phyloP scores from a whole-genome alignment of 1,140 invertebrate species.

The Drosophila pectinifera region DNA sequence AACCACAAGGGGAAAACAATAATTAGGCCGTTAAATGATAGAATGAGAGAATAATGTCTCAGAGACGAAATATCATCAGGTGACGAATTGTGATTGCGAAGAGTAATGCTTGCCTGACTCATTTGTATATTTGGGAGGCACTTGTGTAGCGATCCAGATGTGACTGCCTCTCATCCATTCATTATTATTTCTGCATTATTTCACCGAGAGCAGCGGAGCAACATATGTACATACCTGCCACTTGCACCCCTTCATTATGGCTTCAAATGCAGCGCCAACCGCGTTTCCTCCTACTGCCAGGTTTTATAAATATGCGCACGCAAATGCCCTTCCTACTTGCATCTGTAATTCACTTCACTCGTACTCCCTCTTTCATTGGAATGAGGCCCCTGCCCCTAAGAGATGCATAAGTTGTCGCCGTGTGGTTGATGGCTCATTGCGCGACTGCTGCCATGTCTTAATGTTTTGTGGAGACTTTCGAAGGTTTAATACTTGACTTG shows the following conservation, averaged over 20 bases:
- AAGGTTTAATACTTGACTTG: neutral
- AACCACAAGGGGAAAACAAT: neutral
- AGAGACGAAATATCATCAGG: neutral
- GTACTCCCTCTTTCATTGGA: slow-evolving; percentile 1
- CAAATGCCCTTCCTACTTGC: slow-evolving; percentile 29
- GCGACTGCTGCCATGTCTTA: neutral
- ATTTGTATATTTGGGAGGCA: slow-evolving; percentile 6
- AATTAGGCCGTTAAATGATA: slow-evolving; percentile 11
- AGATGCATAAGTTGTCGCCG: neutral
- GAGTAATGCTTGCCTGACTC: slow-evolving; percentile 11
- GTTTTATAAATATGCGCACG: slow-evolving; percentile 42
- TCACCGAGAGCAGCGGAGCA: slow-evolving; percentile 14
- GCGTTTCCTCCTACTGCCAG: slow-evolving; percentile 23
- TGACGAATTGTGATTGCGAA: slow-evolving; percentile 1
- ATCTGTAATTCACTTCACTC: slow-evolving; percentile 25
- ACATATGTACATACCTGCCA: neutral
- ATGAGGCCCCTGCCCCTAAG: neutral
- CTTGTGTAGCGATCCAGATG: slow-evolving; percentile 25
- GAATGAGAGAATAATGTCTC: slow-evolving; percentile 15
- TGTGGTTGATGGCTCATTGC: neutral
- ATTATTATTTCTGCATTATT: slow-evolving; percentile 61
- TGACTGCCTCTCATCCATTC: slow-evolving; percentile 6
- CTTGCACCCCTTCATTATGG: neutral
- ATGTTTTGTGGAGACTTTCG: neutral
- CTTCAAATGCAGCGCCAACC: slow-evolving; percentile 23